These are phyloP conservation scores for Dicrurus megarhynchus DNA, from an alignment of 2,113 vertebrate genomes.

Conservation along the genomic window DNA sequence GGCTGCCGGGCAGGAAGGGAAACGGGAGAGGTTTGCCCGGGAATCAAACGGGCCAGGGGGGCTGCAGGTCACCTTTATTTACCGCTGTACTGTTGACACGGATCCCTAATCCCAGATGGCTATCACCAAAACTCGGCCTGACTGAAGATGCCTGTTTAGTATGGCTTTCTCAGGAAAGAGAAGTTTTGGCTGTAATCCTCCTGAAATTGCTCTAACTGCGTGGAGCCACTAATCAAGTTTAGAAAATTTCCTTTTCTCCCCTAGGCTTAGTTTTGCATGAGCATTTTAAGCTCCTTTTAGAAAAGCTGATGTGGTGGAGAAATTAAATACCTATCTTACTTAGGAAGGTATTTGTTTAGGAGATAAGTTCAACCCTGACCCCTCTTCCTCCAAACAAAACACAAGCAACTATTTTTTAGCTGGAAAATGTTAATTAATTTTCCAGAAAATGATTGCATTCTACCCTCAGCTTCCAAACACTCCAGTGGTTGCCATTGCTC, in stretches of 20 bases:
- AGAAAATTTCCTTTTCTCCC: constrained; percentile 7
- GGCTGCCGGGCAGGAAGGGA: neutral
- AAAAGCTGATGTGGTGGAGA: constrained; percentile 34
- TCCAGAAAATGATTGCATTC: constrained; percentile 12
- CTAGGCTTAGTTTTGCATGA: constrained; percentile 16
- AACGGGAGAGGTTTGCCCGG: neutral
- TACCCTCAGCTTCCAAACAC: neutral
- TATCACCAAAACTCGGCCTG: neutral
- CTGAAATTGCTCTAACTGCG: neutral
- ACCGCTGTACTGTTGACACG: neutral
- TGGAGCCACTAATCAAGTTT: constrained; percentile 2
- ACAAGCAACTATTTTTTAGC: constrained; percentile 30
- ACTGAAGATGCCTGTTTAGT: neutral
- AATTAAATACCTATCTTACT: constrained; percentile 38
- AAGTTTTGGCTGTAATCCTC: neutral
- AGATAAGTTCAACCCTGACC: constrained; percentile 47
- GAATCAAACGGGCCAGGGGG: neutral
- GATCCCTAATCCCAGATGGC: neutral
- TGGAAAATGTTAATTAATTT: constrained; percentile 55
- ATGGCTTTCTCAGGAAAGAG: neutral
- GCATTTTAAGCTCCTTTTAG: constrained; percentile 43
- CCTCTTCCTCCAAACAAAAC: constrained; percentile 27
- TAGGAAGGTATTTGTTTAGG: constrained; percentile 50
- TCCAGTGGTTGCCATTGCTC: neutral
- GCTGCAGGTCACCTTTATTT: constrained; percentile 10